phyloP scores from a whole-genome alignment of 2,113 vertebrate genomes.

The Desmodus rotundus region DNA sequence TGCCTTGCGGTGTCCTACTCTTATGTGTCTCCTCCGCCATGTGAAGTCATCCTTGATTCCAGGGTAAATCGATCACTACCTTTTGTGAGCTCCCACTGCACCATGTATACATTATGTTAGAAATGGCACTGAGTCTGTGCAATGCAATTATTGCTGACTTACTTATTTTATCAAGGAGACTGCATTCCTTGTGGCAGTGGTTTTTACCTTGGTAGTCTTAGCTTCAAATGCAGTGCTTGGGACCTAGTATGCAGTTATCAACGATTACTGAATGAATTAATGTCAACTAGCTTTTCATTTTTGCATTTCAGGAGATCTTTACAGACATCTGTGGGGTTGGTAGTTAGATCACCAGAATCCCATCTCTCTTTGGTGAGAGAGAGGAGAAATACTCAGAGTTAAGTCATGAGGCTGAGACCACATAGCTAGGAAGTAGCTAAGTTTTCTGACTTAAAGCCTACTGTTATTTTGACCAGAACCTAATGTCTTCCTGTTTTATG shows the following conservation, averaged over 20 bases:
- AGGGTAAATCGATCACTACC: neutral
- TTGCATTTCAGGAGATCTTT: constrained; percentile 2
- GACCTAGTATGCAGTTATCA: neutral
- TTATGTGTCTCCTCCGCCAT: neutral
- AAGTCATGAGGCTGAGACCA: neutral
- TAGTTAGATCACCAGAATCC: neutral
- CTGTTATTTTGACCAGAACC: constrained; percentile 8
- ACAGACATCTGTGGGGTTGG: neutral
- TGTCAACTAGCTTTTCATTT: constrained; percentile 17
- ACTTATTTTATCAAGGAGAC: neutral
- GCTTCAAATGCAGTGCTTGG: neutral
- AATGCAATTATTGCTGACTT: neutral
- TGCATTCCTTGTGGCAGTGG: neutral
- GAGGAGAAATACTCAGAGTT: neutral
- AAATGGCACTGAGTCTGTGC: neutral
- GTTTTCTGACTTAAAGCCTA: constrained; percentile 4
- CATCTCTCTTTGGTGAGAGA: neutral
- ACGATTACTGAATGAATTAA: neutral
- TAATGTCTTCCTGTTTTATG: neutral
- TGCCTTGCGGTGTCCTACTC: neutral
- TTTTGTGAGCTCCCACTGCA: neutral
- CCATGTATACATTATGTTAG: neutral
- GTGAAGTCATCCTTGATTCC: neutral
- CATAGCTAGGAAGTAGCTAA: neutral
- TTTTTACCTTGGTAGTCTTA: neutral